Percentiles rank a stretch among this genome's conserved stretches.
phyloP scores from a whole-genome alignment of 2,888 invertebrate species.

The Dryadula phaetusa region DNA sequence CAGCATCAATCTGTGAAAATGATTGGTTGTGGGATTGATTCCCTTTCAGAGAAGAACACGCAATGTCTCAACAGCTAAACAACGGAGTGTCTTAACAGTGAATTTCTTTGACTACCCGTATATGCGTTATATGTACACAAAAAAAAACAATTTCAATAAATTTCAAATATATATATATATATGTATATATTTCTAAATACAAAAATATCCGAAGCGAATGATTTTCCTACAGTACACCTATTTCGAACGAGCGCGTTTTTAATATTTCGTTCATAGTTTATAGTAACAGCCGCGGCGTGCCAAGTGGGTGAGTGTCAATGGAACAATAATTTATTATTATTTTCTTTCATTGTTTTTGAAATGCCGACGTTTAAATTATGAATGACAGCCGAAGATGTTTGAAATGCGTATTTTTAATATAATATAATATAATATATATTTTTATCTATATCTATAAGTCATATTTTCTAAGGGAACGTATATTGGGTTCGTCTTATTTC shows the following conservation, averaged over 20 bases:
- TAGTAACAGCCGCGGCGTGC: conserved; percentile 54
- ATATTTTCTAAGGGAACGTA: too few relatives aligned
- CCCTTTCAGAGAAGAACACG: too few relatives aligned
- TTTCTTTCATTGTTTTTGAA: conserved; percentile 40
- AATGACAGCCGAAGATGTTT: conserved; percentile 38
- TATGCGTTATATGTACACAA: too few relatives aligned
- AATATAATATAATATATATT: background rate
- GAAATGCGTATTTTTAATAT: conserved; percentile 25
- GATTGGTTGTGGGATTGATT: too few relatives aligned
- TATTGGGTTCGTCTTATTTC: too few relatives aligned
- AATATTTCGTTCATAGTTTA: conserved; percentile 30
- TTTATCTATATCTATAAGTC: background rate
- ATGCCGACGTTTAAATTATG: conserved; percentile 35
- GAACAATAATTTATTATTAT: conserved; percentile 48
- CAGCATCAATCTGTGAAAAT: too few relatives aligned
- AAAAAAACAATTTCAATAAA: too few relatives aligned
- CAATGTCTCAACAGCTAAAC: too few relatives aligned
- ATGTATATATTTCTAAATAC: background rate
- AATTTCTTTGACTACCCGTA: too few relatives aligned
- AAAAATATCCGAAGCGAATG: background rate
- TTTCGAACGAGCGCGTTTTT: conserved; percentile 24
- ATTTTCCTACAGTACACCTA: conserved; percentile 22
- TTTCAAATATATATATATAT: too few relatives aligned
- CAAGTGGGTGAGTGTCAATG: conserved; percentile 81
- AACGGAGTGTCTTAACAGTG: too few relatives aligned